These are phyloP conservation scores for Eidolon helvum DNA, from an alignment of 2,113 vertebrate genomes.

Conservation along the genomic window DNA sequence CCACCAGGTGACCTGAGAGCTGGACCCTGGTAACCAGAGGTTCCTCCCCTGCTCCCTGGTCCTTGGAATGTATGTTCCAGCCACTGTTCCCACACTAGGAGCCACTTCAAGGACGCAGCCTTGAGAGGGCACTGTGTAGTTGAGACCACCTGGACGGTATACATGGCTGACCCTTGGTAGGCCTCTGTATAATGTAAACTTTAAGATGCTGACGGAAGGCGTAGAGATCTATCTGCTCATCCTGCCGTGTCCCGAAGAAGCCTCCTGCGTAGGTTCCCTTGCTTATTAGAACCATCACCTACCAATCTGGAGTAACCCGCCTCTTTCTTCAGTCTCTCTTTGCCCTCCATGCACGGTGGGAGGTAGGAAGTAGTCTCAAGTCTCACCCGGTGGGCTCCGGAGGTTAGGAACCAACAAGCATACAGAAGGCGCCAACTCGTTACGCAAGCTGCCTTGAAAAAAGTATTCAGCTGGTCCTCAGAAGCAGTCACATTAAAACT, in stretches of 20 bases:
- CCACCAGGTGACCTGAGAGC: rapidly evolving
- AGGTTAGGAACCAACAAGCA: not conserved
- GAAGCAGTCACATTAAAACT: not conserved
- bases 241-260: not conserved
- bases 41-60: too few species aligned
- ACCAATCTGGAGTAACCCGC: not conserved
- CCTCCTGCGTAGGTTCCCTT: not conserved
- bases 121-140: not conserved
- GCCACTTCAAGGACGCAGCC: not conserved
- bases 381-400: not conserved
- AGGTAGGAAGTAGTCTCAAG: not conserved
- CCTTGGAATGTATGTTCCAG: not conserved
- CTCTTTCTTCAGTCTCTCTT: not conserved
- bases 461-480: not conserved
- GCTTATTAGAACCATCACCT: not conserved
- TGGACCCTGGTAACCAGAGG: not conserved
- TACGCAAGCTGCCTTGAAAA: not conserved
- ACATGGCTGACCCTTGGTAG: not conserved
- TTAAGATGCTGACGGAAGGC: rapidly evolving
- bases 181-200: not conserved
- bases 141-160: not conserved
- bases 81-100: not conserved
- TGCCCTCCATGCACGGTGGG: rapidly evolving
- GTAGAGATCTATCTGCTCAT: not conserved
- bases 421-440: not conserved